These are phyloP conservation scores for Mormyrus lacerda DNA, from an alignment of 2,113 vertebrate genomes.

Conservation along the genomic window DNA sequence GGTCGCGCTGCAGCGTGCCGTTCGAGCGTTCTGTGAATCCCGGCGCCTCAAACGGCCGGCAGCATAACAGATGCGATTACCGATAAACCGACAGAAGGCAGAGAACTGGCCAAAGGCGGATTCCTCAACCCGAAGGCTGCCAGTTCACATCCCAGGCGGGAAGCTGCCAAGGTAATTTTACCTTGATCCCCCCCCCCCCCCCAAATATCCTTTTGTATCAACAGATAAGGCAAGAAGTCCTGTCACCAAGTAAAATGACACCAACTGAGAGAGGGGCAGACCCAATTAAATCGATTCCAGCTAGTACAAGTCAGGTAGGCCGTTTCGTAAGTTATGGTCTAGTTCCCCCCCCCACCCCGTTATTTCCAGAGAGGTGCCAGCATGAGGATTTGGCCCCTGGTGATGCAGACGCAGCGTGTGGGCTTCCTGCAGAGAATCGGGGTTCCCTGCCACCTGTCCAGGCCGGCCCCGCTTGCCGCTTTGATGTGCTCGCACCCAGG, in stretches of 20 bases:
- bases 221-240: background rate
- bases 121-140: background rate
- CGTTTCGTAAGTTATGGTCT: background rate
- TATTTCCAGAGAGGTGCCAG: background rate
- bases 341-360: too few relatives aligned
- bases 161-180: background rate
- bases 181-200: background rate
- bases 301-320: background rate
- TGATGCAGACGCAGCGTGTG: background rate
- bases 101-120: background rate
- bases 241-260: background rate
- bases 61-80: background rate
- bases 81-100: background rate
- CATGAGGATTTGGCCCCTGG: background rate
- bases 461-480: background rate
- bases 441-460: background rate
- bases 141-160: background rate
- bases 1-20: background rate
- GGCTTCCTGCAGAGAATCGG: background rate
- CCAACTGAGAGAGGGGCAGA: background rate
- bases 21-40: background rate
- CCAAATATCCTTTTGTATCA: background rate
- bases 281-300: background rate
- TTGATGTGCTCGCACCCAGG: background rate
- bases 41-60: background rate